phyloP scores from a whole-genome alignment of 2,113 vertebrate species.

The Nicator chloris region DNA sequence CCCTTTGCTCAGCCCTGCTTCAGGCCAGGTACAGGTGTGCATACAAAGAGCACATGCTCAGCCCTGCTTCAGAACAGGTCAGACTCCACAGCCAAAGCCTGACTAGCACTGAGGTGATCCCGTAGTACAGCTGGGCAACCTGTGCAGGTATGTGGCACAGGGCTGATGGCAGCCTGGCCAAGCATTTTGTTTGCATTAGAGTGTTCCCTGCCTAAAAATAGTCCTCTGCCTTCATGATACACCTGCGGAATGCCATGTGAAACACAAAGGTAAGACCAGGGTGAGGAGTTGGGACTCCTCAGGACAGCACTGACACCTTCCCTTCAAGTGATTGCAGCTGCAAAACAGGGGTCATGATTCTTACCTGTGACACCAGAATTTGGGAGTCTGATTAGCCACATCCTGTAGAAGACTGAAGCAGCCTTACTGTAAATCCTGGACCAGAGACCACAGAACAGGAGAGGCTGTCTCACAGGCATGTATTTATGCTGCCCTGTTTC shows the following conservation, averaged over 20 bases:
- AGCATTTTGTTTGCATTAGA: neutral
- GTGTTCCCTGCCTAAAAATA: neutral
- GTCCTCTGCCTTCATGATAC: neutral
- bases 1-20: neutral
- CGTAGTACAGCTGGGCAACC: neutral
- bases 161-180: neutral
- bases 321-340: neutral
- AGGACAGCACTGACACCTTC: neutral
- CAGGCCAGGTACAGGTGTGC: neutral
- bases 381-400: neutral
- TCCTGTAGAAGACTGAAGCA: neutral
- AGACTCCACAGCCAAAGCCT: neutral
- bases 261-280: neutral
- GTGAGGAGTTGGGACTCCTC: neutral
- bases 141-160: neutral
- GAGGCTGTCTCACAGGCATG: neutral
- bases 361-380: neutral
- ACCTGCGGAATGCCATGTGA: fast-evolving
- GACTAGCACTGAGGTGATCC: neutral
- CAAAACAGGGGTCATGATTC: neutral
- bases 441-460: neutral
- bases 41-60: neutral
- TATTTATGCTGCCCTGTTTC: neutral
- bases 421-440: neutral
- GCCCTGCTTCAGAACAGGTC: neutral